Percentiles rank a stretch among this genome's conserved stretches.
These are phyloP conservation scores for Drosophila pseudotakahashii DNA, from an alignment of 2,888 invertebrate genomes.

Conservation along the genomic window DNA sequence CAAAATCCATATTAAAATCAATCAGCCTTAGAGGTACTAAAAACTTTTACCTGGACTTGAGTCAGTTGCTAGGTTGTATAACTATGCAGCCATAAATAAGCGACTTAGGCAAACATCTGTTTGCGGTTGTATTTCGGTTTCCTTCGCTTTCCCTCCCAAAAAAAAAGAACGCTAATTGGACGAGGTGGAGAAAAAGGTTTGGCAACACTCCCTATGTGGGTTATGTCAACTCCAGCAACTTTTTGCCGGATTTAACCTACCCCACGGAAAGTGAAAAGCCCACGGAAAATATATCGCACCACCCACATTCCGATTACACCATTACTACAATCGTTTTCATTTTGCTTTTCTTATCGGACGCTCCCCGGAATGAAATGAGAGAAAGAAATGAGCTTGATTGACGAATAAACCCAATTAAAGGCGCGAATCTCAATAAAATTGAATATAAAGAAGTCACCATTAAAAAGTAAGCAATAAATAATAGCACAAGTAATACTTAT, in stretches of 20 bases:
- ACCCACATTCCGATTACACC: constrained; percentile 21
- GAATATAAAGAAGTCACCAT: constrained; percentile 40
- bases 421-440: constrained; percentile 51
- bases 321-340: constrained; percentile 17
- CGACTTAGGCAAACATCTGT: constrained; percentile 39
- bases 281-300: constrained; percentile 20
- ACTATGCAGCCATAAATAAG: constrained; percentile 38
- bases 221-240: constrained; percentile 32
- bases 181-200: constrained; percentile 17
- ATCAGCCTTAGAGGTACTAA: not conserved
- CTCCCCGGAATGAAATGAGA: constrained; percentile 43
- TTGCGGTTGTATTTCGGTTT: constrained; percentile 23
- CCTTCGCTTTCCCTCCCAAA: not conserved
- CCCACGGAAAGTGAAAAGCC: not conserved
- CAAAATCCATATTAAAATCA: not conserved
- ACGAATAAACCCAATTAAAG: constrained; percentile 54
- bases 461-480: constrained; percentile 43
- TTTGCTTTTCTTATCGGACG: constrained; percentile 34
- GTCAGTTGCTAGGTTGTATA: constrained; percentile 20
- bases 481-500: constrained; percentile 24
- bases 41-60: not conserved
- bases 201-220: constrained; percentile 23
- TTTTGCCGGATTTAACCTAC: constrained; percentile 24
- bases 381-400: constrained; percentile 53
- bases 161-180: constrained; percentile 12